Evolutionary conservation across 2,888 invertebrate genomes (phyloP), one percentile per base, ranked within the genome.

Genomic region (Oithona nana): DNA sequence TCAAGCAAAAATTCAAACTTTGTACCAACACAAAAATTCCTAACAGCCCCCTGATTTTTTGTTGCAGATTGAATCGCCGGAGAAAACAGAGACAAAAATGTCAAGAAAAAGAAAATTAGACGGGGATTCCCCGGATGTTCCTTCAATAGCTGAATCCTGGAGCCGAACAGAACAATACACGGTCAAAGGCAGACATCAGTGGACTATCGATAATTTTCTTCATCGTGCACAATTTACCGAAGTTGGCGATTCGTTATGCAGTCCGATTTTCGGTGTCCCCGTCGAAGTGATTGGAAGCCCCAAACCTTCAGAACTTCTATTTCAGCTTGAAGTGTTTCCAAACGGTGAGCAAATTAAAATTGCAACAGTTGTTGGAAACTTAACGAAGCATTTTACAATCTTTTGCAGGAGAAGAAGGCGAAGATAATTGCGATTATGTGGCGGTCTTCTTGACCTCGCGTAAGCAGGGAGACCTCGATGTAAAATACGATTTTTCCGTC

Each of bases 381-480:
- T n/a, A n/a, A n/a, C n/a, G n/a, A n/a, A n/a, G n/a, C n/a, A n/a
- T n/a, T n/a, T n/a, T n/a, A n/a, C n/a, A n/a, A n/a, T n/a, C n/a
- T n/a, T n/a, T n/a, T n/a, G n/a, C n/a, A n/a, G n/a, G n/a, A n/a
- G 59, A 59, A 49, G 59, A 59, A 59, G 59, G 59, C 28, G 59
- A 59, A 28, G 59, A 59, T 26, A 59, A 59, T 49, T 59, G 28
- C 4, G 59, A 59, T 24, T 59, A 49, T 50, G 59, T 59, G 1
- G 59, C 59, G 22, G 59, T 59, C 26, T 59, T 59, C 28, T 50
- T 59, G 28, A 59, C 59, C 26, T 49, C 49, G 16, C 20, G 59
- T 3, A 48, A 49, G 16, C 31, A 48, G 26, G 59, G 29, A 26
- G 59, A 59, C 24, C 28, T 59, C n/a, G 59, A 59, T 16, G 59